Conservation (phyloP, 37 sponge, comb jelly and placozoan genomes). For the Chondrosia reniformis region DNA sequence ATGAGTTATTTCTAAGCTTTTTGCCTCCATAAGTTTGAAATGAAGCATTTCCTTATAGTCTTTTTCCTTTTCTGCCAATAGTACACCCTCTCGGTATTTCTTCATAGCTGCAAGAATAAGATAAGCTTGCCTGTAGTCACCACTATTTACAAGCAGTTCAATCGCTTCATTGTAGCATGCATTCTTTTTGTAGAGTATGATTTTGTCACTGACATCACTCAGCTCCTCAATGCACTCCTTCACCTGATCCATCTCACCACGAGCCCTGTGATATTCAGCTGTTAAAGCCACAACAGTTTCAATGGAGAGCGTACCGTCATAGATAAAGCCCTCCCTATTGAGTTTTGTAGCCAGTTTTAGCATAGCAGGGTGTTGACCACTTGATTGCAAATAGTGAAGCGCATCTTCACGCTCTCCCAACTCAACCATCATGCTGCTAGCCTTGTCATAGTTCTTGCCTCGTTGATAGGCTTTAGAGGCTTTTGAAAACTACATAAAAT, state of each 20-base stretch:
- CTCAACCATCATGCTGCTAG: constrained; percentile 24
- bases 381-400: background rate
- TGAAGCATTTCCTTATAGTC: background rate
- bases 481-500: constrained; percentile 26
- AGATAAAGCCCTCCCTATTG: background rate
- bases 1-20: background rate
- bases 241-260: constrained; percentile 26
- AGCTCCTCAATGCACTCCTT: constrained; percentile 1
- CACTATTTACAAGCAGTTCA: background rate
- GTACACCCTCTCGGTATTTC: background rate
- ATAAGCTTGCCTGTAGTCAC: background rate
- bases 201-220: background rate
- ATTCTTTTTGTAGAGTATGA: background rate
- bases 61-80: background rate
- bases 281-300: constrained; percentile 33
- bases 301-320: constrained; percentile 6
- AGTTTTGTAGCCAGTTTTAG: constrained; percentile 31
- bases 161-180: background rate
- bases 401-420: constrained; percentile 20
- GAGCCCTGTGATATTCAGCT: constrained; percentile 43
- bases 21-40: background rate
- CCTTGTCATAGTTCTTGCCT: constrained; percentile 33
- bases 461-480: constrained; percentile 44
- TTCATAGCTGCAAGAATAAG: constrained; percentile 1
- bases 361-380: background rate